A percentile compares a stretch with the other conserved stretches of the same genome.
Evolutionary conservation across 2,797 vertebrate genomes (phyloP).

Genomic region (Sebastes jordani): DNA sequence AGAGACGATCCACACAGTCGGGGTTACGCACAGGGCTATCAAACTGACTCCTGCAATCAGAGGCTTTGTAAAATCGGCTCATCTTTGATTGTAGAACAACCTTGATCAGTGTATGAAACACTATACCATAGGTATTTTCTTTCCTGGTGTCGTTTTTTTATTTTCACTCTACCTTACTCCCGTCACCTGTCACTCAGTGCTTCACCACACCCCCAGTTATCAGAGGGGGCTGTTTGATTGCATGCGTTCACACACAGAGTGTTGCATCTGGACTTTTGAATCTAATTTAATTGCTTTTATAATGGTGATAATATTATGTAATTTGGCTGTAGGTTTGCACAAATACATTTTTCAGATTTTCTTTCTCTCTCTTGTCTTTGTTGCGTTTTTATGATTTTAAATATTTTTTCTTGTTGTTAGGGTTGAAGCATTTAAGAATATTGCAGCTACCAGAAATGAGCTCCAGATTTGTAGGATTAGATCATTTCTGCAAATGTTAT

Average conservation of each 20-base stretch:
- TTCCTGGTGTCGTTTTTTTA: constrained; percentile 43
- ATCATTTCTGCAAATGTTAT: constrained; percentile 52
- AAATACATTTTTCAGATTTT: constrained; percentile 65
- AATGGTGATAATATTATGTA: constrained; percentile 64
- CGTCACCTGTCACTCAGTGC: constrained; percentile 50
- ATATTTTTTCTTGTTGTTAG: constrained; percentile 28
- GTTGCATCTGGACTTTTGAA: constrained; percentile 72
- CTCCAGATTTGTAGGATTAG: constrained; percentile 44
- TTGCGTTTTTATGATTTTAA: constrained; percentile 64
- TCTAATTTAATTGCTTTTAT: constrained; percentile 77
- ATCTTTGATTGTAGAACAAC: constrained; percentile 69
- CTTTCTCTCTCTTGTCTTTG: constrained; percentile 46
- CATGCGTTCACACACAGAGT: constrained; percentile 75
- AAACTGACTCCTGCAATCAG: constrained; percentile 69
- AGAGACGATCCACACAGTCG: constrained; percentile 56
- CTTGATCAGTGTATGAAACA: constrained; percentile 60
- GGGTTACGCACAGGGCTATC: constrained; percentile 70
- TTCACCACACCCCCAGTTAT: constrained; percentile 54
- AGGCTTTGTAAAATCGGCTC: constrained; percentile 66
- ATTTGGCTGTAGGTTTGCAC: constrained; percentile 79
- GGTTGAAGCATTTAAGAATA: constrained; percentile 57
- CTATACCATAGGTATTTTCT: constrained; percentile 56
- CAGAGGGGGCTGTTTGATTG: constrained; percentile 67
- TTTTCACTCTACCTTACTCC: constrained; percentile 48
- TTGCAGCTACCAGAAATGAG: constrained; percentile 60